Conservation (phyloP, 2,113 vertebrate species). For the Macaca fascicularis region DNA sequence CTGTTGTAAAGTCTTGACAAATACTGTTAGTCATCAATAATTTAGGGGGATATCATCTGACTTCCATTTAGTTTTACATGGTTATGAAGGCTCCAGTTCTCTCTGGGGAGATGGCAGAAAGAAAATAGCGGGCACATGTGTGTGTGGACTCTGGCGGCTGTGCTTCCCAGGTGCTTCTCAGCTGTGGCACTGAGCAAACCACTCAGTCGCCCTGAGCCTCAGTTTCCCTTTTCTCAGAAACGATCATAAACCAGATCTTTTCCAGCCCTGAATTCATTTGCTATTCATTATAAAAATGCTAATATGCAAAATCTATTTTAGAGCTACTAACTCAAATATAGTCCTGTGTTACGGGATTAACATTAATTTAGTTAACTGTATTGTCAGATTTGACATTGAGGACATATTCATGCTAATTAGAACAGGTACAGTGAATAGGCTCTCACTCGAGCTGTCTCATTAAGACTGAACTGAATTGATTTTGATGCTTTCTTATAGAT, state of each 20-base stretch:
- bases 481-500: conserved; percentile 61
- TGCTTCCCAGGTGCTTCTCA: background rate
- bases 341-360: conserved; percentile 16
- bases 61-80: background rate
- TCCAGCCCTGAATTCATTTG: background rate
- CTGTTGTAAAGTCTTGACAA: background rate
- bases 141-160: accelerated
- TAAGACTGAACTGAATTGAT: conserved; percentile 60
- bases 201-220: background rate
- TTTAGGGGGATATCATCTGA: background rate
- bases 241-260: background rate
- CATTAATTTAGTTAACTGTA: conserved; percentile 55
- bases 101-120: background rate
- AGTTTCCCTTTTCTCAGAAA: background rate
- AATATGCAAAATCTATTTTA: conserved; percentile 47
- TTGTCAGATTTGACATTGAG: conserved; percentile 65
- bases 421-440: conserved; percentile 48
- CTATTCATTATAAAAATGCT: conserved; percentile 26
- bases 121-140: accelerated
- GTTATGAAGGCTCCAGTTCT: background rate
- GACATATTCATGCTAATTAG: conserved; percentile 57
- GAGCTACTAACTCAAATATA: conserved; percentile 17
- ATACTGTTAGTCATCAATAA: conserved; percentile 27
- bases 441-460: conserved; percentile 23
- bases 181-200: background rate